A percentile compares a stretch with the other conserved stretches of the same genome.
Conservation (phyloP, 2,113 vertebrate genomes). For the Elanus axillaris region DNA sequence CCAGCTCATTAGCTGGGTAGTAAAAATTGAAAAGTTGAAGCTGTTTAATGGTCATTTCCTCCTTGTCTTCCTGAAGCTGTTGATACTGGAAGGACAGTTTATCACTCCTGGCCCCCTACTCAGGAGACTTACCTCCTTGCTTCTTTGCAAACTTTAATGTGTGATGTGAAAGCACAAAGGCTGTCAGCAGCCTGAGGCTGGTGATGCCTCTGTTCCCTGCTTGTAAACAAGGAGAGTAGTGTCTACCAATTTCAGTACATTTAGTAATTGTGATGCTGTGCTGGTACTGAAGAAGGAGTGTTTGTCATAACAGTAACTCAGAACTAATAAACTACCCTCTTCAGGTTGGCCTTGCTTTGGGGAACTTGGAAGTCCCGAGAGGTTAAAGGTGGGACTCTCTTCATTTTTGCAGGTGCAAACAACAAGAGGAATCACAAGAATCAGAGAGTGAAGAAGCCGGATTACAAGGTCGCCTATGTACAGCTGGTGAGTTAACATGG, state of each 20-base stretch:
- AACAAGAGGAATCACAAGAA: slow-evolving; percentile 87
- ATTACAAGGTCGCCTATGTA: slow-evolving; percentile 95
- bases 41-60: neutral
- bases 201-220: neutral
- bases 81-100: neutral
- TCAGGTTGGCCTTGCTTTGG: neutral
- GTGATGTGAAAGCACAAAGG: fast-evolving
- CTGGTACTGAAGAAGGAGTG: neutral
- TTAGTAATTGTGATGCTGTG: neutral
- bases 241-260: neutral
- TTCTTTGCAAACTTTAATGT: neutral
- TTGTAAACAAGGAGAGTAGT: neutral
- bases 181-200: neutral
- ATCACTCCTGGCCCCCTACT: neutral
- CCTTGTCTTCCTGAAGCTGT: neutral
- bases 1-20: neutral
- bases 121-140: neutral
- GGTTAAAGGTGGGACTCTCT: neutral
- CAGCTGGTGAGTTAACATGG: slow-evolving; percentile 85
- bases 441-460: slow-evolving; percentile 86
- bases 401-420: slow-evolving; percentile 76
- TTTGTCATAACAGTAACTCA: neutral
- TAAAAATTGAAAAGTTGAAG: neutral
- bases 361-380: neutral
- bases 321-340: neutral